A percentile compares a stretch with the other conserved stretches of the same genome.
Conservation (phyloP, 2,888 invertebrate genomes). For the Zonitis immaculata region DNA sequence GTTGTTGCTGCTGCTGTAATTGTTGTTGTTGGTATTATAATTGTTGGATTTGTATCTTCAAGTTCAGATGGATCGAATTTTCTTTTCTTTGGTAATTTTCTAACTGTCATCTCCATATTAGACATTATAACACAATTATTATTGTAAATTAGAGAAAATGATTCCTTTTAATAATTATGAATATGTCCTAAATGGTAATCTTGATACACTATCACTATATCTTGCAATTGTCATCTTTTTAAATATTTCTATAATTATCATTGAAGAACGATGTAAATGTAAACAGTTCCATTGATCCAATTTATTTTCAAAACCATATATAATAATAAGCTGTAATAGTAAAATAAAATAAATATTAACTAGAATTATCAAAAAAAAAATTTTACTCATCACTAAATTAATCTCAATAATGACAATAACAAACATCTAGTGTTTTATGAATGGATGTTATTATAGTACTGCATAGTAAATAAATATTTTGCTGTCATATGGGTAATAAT, state of each 20-base stretch:
- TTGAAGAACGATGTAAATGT: constrained; percentile 11
- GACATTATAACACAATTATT: constrained; percentile 8
- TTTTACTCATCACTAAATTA: constrained; percentile 5
- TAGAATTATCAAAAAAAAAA: constrained; percentile 5
- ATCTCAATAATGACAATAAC: constrained; percentile 28
- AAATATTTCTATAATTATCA: constrained; percentile 8
- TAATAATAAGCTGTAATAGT: not conserved
- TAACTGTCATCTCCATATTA: constrained; percentile 53
- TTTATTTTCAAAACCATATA: not conserved
- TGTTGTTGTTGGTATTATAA: constrained; percentile 19
- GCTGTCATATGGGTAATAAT: constrained; percentile 35
- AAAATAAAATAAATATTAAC: not conserved
- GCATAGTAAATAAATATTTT: constrained; percentile 48
- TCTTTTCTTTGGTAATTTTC: constrained; percentile 90
- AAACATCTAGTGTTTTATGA: constrained; percentile 42
- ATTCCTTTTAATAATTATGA: constrained; percentile 25
- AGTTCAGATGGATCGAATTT: constrained; percentile 77
- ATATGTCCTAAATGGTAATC: constrained; percentile 33
- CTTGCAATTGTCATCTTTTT: constrained; percentile 14
- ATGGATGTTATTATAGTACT: constrained; percentile 42
- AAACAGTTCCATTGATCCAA: constrained; percentile 2
- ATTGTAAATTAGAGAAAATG: too few species aligned
- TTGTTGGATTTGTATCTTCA: constrained; percentile 52
- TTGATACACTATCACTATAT: constrained; percentile 13
- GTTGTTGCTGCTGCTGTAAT: constrained; percentile 26